Evolutionary conservation across 2,113 vertebrate genomes (phyloP).

Genomic region (Colossoma macropomum): DNA sequence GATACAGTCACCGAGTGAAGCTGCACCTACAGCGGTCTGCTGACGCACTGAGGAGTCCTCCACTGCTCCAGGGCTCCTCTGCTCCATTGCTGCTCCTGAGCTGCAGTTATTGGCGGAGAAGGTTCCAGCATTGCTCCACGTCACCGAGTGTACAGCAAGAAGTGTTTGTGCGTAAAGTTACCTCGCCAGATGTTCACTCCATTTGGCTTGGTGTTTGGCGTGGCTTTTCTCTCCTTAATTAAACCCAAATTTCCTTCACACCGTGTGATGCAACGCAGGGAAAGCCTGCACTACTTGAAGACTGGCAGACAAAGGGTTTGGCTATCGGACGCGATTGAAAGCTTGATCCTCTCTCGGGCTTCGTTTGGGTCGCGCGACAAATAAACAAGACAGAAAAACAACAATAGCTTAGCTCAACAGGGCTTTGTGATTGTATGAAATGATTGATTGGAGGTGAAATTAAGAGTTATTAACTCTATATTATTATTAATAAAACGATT

Average conservation of each 20-base stretch:
- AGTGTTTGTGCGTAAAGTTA: constrained; percentile 61
- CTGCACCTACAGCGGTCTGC: not conserved
- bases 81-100: not conserved
- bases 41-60: not conserved
- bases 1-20: not conserved
- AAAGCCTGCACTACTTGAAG: not conserved
- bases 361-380: not conserved
- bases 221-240: constrained; percentile 63
- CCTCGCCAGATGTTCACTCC: constrained; percentile 72
- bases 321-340: not conserved
- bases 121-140: constrained; percentile 53
- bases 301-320: not conserved
- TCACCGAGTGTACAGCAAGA: constrained; percentile 33
- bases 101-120: constrained; percentile 11
- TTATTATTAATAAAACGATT: not conserved
- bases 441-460: not conserved
- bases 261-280: constrained; percentile 25
- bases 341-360: not conserved
- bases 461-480: not conserved
- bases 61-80: not conserved
- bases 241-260: constrained; percentile 64
- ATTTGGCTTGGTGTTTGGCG: constrained; percentile 78
- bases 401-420: too few species aligned
- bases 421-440: too few species aligned
- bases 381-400: not conserved